Conservation (phyloP, 1,140 invertebrate species). For the Liolophura sinensis region DNA sequence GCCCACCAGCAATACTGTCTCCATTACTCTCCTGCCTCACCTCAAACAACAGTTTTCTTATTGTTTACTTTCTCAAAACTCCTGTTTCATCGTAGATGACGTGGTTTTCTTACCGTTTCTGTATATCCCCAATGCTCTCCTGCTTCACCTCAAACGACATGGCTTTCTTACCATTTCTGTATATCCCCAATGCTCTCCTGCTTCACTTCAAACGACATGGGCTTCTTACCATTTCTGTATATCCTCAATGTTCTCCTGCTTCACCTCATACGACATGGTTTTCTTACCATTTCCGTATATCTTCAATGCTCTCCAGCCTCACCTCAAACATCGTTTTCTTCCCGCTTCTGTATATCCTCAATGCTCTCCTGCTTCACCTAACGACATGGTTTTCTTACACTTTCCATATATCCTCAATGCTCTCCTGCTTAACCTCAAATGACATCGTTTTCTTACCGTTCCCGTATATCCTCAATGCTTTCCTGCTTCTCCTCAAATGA, state of each 20-base stretch:
- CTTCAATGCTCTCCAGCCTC: slow-evolving; percentile 85
- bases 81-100: slow-evolving; percentile 88
- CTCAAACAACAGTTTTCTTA: too few species aligned
- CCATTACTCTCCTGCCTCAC: too few species aligned
- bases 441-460: slow-evolving; percentile 63
- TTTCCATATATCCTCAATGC: slow-evolving; percentile 95
- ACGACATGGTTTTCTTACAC: slow-evolving; percentile 52
- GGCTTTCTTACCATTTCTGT: slow-evolving; percentile 76
- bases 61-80: slow-evolving; percentile 92
- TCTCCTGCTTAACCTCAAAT: slow-evolving; percentile 79
- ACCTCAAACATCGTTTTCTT: slow-evolving; percentile 74
- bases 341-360: slow-evolving; percentile 26
- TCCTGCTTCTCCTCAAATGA: slow-evolving; percentile 93
- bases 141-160: too few species aligned
- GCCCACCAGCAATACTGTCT: too few species aligned
- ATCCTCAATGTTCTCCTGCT: too few species aligned
- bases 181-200: slow-evolving; percentile 88
- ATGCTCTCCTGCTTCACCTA: too few species aligned
- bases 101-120: slow-evolving; percentile 43
- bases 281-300: slow-evolving; percentile 81
- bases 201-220: slow-evolving; percentile 73
- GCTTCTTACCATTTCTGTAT: slow-evolving; percentile 81
- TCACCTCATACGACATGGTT: slow-evolving; percentile 12
- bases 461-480: slow-evolving; percentile 95
- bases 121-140: too few species aligned